Base-by-base conservation (phyloP, 2,113 vertebrate genomes). In the Ptilonorhynchus violaceus region DNA sequence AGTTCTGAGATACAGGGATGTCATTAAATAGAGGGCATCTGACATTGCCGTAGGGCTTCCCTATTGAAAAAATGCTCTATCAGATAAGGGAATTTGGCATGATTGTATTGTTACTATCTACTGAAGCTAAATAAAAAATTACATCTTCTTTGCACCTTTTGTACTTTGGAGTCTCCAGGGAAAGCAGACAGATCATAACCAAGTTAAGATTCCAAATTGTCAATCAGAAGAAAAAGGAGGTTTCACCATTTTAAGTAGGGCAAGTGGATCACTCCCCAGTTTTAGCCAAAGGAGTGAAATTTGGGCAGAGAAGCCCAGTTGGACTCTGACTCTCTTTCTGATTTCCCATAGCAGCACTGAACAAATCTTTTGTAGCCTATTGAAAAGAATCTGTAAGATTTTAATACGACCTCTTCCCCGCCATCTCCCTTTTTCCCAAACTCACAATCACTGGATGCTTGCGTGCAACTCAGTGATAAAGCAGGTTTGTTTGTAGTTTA, bases 1-100 rank as follows among this genome's bases (percentile, higher is more conserved):
- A 91, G 27, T 96, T 96, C 74, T 96, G 75, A 95, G 69, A 91
- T 67, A 63, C 18, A 79, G 46, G 19, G 10, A 85, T 89, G 53
- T 73, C 93, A 93, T 97, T 96, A 91, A 93, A 96, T 62, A 92
- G 73, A 96, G 76, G 73, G 33, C 35, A 83, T 74, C 44, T 93
- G 92, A 94, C 95, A 95, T 66, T 85, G 92, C 87, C 2, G 1
- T 58, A 83, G 78, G 82, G 90, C 62, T 97, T 93, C 79, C 22
- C 58, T 63, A 30, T 44, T 55, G 84, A 85, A 95, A 96, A 89
- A 93, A 64, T 69, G 31, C 53, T 92, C 73, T 67, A 35, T 86
- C 39, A 68, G 35, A 58, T 55, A 37, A 87, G 55, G 44, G 66
- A 87, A 89, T 92, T 67, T 72, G 41, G 47, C 52, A 89, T 74